Evolutionary conservation across 2,888 invertebrate species (phyloP), one percentile per base, ranked within the genome.

Genomic region (Habroteleia sp.): DNA sequence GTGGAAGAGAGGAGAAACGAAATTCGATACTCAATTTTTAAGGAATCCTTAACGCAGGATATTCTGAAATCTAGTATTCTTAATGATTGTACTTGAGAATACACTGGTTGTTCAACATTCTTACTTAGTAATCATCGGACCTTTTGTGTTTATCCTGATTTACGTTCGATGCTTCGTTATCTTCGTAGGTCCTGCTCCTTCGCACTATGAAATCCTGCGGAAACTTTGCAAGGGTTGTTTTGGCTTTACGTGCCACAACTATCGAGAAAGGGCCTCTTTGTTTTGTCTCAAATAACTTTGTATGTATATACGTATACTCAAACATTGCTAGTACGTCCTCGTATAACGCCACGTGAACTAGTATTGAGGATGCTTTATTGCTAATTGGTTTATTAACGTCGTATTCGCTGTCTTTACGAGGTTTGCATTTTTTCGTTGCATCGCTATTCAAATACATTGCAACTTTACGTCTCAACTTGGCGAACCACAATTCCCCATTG

Each of bases 321-420:
- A 63, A 50, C 41, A 63, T 17, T 54, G 44, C 44, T 46, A 54
- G 37, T 4, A 25, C 50, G 29, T 41, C 16, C 41, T 31, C 73
- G 72, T 73, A 65, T 74, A 76, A 54, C 60, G 60, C 74, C 79
- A 74, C 78, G 82, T 83, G 74, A 83, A 83, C 82, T 83, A 83
- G 82, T 77, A 77, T 81, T 41, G 62, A 73, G 81, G 82, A 78
- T 83, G 78, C 81, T 85, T 60, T 60, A 60, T 82, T 85, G 85
- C 83, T 85, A 85, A 85, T 85, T 85, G 85, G 83, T 85, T 85
- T 83, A 85, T 85, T 85, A 85, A 83, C 84, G 82, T 62, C 46
- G 25, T 17, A 46, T 25, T 60, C 37, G 11, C 37, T 7, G 14
- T 35, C 37, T 44, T 58, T 58, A 58, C 42, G 58, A 58, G 23